Percentiles rank a stretch among this genome's conserved stretches.
Conservation (phyloP, 2,888 invertebrate species). For the Drosophila kuntzei region DNA sequence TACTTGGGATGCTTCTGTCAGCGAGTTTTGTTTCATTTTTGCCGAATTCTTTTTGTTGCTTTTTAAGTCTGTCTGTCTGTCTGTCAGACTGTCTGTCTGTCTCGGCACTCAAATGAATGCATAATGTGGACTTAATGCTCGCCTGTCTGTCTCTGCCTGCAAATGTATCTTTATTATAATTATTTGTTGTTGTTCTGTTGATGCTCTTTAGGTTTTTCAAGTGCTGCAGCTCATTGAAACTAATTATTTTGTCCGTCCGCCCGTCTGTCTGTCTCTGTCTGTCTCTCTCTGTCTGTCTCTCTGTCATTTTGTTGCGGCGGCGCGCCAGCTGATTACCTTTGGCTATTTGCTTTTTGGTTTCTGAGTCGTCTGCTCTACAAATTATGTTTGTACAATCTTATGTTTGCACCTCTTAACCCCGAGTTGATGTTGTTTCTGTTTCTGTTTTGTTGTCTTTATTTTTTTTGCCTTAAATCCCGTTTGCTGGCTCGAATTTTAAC, state of each 20-base stretch:
- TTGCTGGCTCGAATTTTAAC: conserved; percentile 45
- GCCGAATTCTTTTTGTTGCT: conserved; percentile 37
- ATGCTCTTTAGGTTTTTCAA: conserved; percentile 43
- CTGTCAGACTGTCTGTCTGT: conserved; percentile 18
- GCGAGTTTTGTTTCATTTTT: conserved; percentile 29
- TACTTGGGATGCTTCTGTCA: conserved; percentile 16
- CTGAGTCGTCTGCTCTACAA: conserved; percentile 24
- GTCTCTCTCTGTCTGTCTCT: conserved; percentile 10
- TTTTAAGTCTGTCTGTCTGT: not conserved
- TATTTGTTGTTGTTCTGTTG: conserved; percentile 30
- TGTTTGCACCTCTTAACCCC: conserved; percentile 47
- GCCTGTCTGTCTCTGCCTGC: conserved; percentile 30
- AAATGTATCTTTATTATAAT: conserved; percentile 51
- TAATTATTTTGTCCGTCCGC: conserved; percentile 61
- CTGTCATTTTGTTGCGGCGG: conserved; percentile 27
- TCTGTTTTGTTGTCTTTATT: not conserved
- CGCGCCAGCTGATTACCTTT: conserved; percentile 68
- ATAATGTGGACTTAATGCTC: conserved; percentile 70
- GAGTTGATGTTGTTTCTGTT: conserved; percentile 9
- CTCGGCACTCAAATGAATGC: conserved; percentile 61
- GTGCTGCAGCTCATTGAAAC: conserved; percentile 64
- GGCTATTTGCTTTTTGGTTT: conserved; percentile 59
- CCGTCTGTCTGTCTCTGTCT: conserved; percentile 24
- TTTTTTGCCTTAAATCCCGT: conserved; percentile 46
- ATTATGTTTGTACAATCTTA: conserved; percentile 28